These are phyloP conservation scores for Orycteropus afer DNA, from an alignment of 2,113 vertebrate species.

Conservation along the genomic window DNA sequence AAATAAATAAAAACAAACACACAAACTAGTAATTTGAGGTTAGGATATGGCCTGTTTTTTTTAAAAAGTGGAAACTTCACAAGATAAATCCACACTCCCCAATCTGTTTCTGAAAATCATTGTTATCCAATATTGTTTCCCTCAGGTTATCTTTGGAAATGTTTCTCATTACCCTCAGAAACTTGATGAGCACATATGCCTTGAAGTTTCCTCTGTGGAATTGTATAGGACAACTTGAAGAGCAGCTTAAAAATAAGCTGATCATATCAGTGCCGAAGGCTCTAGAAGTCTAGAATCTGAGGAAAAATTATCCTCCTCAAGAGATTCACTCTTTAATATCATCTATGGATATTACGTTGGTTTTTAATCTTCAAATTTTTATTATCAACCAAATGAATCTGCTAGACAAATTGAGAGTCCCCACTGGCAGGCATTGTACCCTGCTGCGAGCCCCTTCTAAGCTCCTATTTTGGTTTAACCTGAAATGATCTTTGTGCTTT, in stretches of 20 bases:
- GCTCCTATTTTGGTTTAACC: background rate
- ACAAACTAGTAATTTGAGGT: background rate
- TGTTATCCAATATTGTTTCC: background rate
- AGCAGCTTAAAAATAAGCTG: background rate
- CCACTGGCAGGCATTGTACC: background rate
- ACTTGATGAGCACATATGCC: background rate
- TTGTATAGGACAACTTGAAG: background rate
- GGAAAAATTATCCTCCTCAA: background rate
- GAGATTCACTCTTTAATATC: background rate
- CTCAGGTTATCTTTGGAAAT: background rate
- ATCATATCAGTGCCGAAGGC: background rate
- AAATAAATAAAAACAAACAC: background rate
- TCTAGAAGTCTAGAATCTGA: too few species aligned
- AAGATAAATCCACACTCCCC: background rate
- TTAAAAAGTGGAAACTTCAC: background rate
- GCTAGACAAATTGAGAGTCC: background rate
- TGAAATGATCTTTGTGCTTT: accelerated
- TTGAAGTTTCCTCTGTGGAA: background rate
- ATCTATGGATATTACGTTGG: background rate
- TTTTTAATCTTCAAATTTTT: background rate
- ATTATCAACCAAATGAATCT: background rate
- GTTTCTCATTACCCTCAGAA: background rate
- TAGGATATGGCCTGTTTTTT: background rate
- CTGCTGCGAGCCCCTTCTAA: background rate
- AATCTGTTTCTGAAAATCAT: background rate